Conservation (phyloP, 2,113 vertebrate species). For the Microcebus griseorufus region DNA sequence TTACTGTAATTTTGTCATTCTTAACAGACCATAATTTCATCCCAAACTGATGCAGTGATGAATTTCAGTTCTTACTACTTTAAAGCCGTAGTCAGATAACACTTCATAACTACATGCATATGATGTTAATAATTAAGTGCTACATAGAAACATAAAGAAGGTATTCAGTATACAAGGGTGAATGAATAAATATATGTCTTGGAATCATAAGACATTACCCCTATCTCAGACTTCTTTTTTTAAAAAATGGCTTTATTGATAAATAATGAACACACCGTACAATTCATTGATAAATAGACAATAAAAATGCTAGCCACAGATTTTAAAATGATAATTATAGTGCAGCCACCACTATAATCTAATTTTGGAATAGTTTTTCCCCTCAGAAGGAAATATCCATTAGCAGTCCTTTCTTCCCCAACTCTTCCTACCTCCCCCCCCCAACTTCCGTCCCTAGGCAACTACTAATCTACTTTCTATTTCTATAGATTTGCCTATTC, state of each 20-base stretch:
- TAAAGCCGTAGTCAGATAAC: not conserved
- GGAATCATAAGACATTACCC: not conserved
- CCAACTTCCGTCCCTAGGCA: not conserved
- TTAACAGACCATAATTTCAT: constrained; percentile 25
- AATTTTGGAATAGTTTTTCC: not conserved
- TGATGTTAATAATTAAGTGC: not conserved
- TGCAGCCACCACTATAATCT: not conserved
- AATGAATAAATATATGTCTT: not conserved
- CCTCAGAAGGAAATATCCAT: not conserved
- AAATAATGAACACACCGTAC: not conserved
- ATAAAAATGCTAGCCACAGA: not conserved
- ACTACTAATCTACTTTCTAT: not conserved
- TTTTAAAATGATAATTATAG: not conserved
- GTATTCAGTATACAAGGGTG: not conserved
- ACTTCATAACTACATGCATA: not conserved
- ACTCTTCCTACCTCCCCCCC: not conserved
- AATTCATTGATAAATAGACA: not conserved
- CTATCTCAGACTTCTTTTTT: not conserved
- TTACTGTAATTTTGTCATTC: constrained; percentile 11
- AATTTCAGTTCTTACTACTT: constrained; percentile 15
- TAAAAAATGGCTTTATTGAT: constrained; percentile 12
- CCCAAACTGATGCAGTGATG: not conserved
- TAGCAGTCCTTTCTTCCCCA: not conserved
- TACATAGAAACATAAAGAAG: not conserved
- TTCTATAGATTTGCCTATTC: not conserved